Base-by-base conservation (phyloP, 2,888 invertebrate species). In the Drosophila maculinotata region DNA sequence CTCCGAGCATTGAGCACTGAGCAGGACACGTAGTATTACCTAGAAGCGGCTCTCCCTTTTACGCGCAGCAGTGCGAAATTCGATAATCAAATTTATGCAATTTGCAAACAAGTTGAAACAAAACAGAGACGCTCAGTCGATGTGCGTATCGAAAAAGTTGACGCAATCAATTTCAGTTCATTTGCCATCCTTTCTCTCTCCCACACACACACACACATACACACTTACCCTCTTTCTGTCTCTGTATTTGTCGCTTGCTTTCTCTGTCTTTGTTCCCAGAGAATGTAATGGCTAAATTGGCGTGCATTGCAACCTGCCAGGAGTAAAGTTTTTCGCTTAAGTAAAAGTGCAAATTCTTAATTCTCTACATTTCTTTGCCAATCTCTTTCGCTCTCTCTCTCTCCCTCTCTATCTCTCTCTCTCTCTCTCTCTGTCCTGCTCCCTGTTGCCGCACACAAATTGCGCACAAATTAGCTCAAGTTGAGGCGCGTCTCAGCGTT, bases 321-420 rank as follows among this genome's bases (percentile, higher is more conserved):
- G 62, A 76, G 64, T 60, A 82, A 82, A 82, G 68, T 85, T 85
- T 85, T 85, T 62, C 68, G 75, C 78, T 82, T 72, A 82, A 79
- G 72, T 63, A 85, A 82, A 82, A 82, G 83, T 85, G 82, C 81
- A 81, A 84, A 81, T 84, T 77, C 79, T 85, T 64, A 45, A 52
- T 63, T 78, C 57, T 49, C 39, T 42, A 38, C 47, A 25, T 64
- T 28, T 47, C 41, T 23, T 35, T 20, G 26, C 12, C 49, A 33
- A 31, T 31, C 38, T 49, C 39, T 48, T 33, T 28, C 14, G 8
- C 36, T 26, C 17, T 10, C 15, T 9, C 2, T 15, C 6, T 10
- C 7, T 17, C 14, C 28, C 6, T 17, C 12, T 31, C 5, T 48
- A 7, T 30, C 9, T n/a, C 1, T 44, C 3, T 31, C 26, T 36